Base-by-base conservation (phyloP, 2,113 vertebrate genomes). In the Columba livia region DNA sequence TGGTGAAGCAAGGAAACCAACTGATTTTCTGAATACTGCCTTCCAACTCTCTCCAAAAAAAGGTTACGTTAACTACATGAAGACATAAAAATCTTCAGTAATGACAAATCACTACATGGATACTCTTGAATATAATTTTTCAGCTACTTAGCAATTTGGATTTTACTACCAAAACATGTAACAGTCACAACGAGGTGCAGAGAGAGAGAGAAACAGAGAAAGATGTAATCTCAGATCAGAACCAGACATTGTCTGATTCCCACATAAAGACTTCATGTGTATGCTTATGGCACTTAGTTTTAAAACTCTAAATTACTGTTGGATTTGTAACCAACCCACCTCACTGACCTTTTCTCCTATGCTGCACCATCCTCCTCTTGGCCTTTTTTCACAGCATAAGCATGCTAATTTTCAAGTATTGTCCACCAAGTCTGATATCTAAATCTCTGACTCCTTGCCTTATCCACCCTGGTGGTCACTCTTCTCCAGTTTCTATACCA, bases 21-120 rank as follows among this genome's bases (percentile, higher is more conserved):
- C 11, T 42, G 51, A 91, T 86, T 89, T 96, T 92, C 89, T 85
- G 23, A 79, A 93, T 67, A 19, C 50, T 84, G 58, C 54, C 40
- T 86, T 85, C 57, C 69, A 86, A 15, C 12, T 80, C 34, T 81
- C 53, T 88, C 69, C 31, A 48, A 40, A 58, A 58, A 93, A 61
- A 77, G 47, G 20, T 77, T 90, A 69, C n/a, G 32, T 89, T 92
- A 57, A 70, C 89, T 51, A 79, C 53, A 85, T 10, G 32, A 81
- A 81, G 48, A 85, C 44, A 74, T 58, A 71, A 90, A 89, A 89
- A 50, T n/a, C 66, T 70, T 26, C 29, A 61, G 34, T 36, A 88
- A 85, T 61, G 56, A 54, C 4, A 65, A 89, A 56, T n/a, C 50
- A 36, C 16, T 71, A 17, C 12, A 79, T 31, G 19, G 40, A 47